These are phyloP conservation scores for Ennomos fuscantarius DNA, from an alignment of 2,888 invertebrate genomes.

Conservation along the genomic window DNA sequence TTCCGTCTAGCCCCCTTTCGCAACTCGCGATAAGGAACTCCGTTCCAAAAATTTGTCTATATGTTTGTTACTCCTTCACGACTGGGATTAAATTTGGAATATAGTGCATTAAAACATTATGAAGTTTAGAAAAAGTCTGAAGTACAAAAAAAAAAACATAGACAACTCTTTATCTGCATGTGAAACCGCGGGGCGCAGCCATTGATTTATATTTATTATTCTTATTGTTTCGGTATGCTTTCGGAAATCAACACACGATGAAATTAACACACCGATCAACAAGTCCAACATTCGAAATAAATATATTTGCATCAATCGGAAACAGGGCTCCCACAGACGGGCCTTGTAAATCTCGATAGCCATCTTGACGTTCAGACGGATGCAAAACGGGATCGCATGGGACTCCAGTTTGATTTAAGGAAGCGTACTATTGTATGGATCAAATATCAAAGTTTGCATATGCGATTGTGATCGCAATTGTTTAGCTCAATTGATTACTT, in stretches of 20 bases:
- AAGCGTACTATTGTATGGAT: constrained; percentile 59
- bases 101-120: too few relatives aligned
- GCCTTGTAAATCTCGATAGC: constrained; percentile 84
- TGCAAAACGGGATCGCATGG: constrained; percentile 79
- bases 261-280: constrained; percentile 39
- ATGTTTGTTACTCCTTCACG: too few relatives aligned
- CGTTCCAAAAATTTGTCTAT: too few relatives aligned
- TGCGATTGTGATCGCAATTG: constrained; percentile 69
- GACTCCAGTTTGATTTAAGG: constrained; percentile 73
- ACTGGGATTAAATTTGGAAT: too few relatives aligned
- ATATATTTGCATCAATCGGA: constrained; percentile 69
- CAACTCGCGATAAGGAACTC: too few relatives aligned
- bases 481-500: constrained; percentile 60
- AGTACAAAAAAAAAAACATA: too few relatives aligned
- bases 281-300: constrained; percentile 48
- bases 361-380: constrained; percentile 84
- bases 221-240: neutral
- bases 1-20: too few relatives aligned
- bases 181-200: too few relatives aligned
- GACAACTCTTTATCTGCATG: too few relatives aligned
- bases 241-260: constrained; percentile 20
- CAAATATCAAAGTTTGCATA: constrained; percentile 63
- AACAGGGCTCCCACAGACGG: constrained; percentile 68
- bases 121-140: too few relatives aligned
- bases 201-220: too few relatives aligned